These are phyloP conservation scores for Ornithoptera priamus DNA, from an alignment of 2,888 invertebrate species.

Conservation along the genomic window DNA sequence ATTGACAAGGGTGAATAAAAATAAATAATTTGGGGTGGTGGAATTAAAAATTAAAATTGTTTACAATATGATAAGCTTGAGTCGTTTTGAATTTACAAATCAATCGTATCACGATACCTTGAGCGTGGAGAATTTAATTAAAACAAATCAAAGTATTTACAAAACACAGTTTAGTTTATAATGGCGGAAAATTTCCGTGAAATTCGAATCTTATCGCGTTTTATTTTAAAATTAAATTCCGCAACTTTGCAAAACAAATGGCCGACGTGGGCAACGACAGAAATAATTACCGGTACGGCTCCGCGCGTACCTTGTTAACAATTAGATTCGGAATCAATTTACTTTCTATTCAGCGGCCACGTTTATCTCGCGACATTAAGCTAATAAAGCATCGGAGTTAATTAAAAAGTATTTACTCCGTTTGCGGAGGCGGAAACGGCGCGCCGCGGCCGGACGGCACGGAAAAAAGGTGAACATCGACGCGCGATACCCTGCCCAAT, in stretches of 20 bases:
- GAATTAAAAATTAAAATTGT: not conserved
- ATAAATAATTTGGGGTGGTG: not conserved
- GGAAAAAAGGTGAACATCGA: conserved; percentile 49
- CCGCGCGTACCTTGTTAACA: conserved; percentile 4
- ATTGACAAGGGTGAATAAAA: no score
- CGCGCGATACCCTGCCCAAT: conserved; percentile 56
- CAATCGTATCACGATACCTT: conserved; percentile 46
- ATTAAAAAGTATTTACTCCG: conserved; percentile 69
- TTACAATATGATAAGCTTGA: conserved; percentile 30
- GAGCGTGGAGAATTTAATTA: conserved; percentile 68
- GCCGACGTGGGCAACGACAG: conserved; percentile 43
- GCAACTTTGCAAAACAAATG: conserved; percentile 45
- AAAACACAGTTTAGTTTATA: conserved; percentile 75
- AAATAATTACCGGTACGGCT: conserved; percentile 45
- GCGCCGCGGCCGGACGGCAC: conserved; percentile 43
- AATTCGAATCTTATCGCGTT: conserved; percentile 70
- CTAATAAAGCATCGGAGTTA: conserved; percentile 80
- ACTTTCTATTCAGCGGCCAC: conserved; percentile 45
- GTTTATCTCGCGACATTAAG: conserved; percentile 67
- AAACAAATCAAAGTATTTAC: conserved; percentile 75
- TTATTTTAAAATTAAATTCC: conserved; percentile 63
- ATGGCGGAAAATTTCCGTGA: conserved; percentile 73
- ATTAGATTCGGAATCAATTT: conserved; percentile 43
- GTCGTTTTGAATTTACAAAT: conserved; percentile 55
- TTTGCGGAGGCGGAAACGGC: conserved; percentile 45